These are phyloP conservation scores for Lumbricus terrestris DNA, from an alignment of 2,888 invertebrate genomes.

Conservation along the genomic window DNA sequence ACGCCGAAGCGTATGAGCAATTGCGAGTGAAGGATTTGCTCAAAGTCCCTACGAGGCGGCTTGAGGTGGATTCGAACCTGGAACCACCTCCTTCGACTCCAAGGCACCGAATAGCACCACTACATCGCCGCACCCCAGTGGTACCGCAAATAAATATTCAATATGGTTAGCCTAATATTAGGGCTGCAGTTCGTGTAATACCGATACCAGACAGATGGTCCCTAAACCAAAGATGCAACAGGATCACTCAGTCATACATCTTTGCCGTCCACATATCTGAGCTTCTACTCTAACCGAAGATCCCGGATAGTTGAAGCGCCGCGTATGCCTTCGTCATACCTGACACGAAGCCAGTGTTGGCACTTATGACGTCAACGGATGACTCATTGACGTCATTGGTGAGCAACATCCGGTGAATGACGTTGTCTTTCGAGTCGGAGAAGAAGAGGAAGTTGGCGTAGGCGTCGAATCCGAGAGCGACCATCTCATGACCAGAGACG, in stretches of 20 bases:
- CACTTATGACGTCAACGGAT: slow-evolving; percentile 16
- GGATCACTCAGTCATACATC: not conserved
- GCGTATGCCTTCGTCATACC: slow-evolving; percentile 20
- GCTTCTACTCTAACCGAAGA: not conserved
- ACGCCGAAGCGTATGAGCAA: too few relatives aligned
- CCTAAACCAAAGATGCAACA: not conserved
- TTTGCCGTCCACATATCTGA: not conserved
- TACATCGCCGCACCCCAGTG: too few relatives aligned
- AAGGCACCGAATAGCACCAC: too few relatives aligned
- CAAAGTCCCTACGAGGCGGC: too few relatives aligned
- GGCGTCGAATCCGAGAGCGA: slow-evolving; percentile 29
- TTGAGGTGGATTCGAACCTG: too few relatives aligned
- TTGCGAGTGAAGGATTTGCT: too few relatives aligned
- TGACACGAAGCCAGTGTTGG: slow-evolving; percentile 28
- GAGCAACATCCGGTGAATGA: slow-evolving; percentile 22
- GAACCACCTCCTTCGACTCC: too few relatives aligned
- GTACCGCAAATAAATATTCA: too few relatives aligned
- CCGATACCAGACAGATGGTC: not conserved
- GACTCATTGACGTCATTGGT: not conserved
- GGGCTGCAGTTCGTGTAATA: too few relatives aligned
- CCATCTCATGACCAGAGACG: slow-evolving; percentile 1
- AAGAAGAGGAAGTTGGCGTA: slow-evolving; percentile 31
- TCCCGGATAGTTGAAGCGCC: not conserved
- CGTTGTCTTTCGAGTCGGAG: slow-evolving; percentile 26
- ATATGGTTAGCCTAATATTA: too few relatives aligned